Conservation (phyloP, 2,113 vertebrate species). For the Lamprologus callipterus region DNA sequence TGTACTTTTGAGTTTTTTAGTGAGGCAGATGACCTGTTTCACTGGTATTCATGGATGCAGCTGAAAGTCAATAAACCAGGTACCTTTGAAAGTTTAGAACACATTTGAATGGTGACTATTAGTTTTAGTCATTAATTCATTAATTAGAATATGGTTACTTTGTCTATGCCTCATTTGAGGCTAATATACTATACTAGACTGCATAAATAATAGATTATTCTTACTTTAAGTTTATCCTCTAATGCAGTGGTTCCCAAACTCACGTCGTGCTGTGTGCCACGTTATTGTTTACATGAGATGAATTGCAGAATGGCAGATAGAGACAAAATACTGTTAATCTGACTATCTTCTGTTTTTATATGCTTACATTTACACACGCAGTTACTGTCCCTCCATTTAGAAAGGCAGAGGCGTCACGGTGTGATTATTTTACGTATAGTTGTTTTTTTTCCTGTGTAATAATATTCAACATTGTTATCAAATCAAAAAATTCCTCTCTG, state of each 20-base stretch:
- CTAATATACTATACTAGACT: background rate
- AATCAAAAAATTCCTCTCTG: too few species aligned
- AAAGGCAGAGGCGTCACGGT: too few species aligned
- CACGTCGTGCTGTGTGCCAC: rapidly evolving
- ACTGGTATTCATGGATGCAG: background rate
- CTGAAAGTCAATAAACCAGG: background rate
- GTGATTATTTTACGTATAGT: too few species aligned
- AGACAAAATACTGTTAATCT: too few species aligned
- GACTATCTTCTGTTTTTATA: too few species aligned
- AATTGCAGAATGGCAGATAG: too few species aligned
- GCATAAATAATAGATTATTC: background rate
- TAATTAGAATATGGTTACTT: background rate
- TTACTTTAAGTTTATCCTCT: background rate
- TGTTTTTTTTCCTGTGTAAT: too few species aligned
- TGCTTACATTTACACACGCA: rapidly evolving
- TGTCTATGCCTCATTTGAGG: background rate
- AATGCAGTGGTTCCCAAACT: too few species aligned
- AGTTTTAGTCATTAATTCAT: background rate
- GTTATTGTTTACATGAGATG: too few species aligned
- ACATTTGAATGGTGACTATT: background rate
- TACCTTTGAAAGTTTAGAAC: background rate
- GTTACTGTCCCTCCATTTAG: rapidly evolving
- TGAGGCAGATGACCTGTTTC: background rate
- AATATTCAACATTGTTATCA: too few species aligned
- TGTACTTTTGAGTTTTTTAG: background rate